Evolutionary conservation across 2,797 vertebrate genomes (phyloP), one percentile per base, ranked within the genome.

Genomic region (Zenarchopterus dispar): DNA sequence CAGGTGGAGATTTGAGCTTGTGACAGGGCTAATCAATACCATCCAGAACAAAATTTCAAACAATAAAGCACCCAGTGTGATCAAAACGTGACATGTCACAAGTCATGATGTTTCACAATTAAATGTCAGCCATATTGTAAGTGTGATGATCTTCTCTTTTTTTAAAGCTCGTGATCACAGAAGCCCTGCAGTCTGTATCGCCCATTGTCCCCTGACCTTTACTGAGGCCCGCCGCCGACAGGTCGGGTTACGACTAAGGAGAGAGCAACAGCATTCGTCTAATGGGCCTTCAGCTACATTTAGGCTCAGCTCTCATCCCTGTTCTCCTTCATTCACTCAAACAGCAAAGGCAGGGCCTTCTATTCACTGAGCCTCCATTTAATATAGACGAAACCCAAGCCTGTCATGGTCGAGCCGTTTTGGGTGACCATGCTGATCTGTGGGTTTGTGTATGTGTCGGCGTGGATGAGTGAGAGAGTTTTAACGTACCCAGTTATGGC

Each of bases 361-460:
- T 90, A 91, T 92, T 93, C 90, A 93, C 76, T 2, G 36, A 72
- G 71, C 67, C 74, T 87, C 88, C 88, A 93, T 93, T 92, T 87
- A 94, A 92, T 93, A 93, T 53, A 77, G 80, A 72, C 63, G 92
- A 92, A 93, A 93, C 91, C 80, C 80, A 90, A 93, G 83, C 87
- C 91, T 67, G 86, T 68, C 88, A 89, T 84, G 84, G 73, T 79
- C 67, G 77, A 85, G 80, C 56, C 73, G 83, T 80, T 86, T 92
- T 87, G 70, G 84, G 82, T 93, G 88, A 91, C 89, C 71, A 49
- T 71, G 63, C 62, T 77, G 83, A 81, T 82, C 77, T 79, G 77
- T 81, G 68, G 56, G 77, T 62, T 62, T 64, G 50, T 75, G 50
- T 60, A 50, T 53, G 74, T 45, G 57, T 39, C 18, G 39, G 55